Evolutionary conservation across 2,113 vertebrate species (phyloP), one percentile per base, ranked within the genome.

Genomic region (Perca schrenkii): DNA sequence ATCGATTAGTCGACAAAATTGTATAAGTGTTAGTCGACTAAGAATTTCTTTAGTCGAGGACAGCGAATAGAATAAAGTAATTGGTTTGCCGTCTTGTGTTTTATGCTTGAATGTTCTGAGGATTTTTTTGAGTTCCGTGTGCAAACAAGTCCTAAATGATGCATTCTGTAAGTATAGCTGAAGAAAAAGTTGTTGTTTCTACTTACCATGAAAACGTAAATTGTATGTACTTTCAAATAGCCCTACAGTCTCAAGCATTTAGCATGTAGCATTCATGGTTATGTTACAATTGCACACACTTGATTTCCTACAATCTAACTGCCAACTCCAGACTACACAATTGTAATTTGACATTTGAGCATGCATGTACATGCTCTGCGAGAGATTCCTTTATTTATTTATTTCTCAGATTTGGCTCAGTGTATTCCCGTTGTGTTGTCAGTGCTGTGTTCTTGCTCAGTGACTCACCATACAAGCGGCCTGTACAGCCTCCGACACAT

Each of bases 391-490:
- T 36, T 19, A 36, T 16, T 46, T 8, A 13, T 47, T 15, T 50
- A 19, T 16, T 28, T 2, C 0, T 28, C 19, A 25, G 28, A 68
- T 56, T 46, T 28, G 15, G 56, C 62, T 58, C 8, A 0, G 40
- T n/a, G 61, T 47, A 11, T 62, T 3, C 1, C 1, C 46, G 50
- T 28, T 4, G 1, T 22, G 40, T 11, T 47, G 14, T 57, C 52
- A 7, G 34, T 19, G 25, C 19, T 65, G 19, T 40, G 36, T 28
- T 40, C 3, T 6, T 12, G 4, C 31, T 25, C 22, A 0, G 21
- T 40, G 40, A 88, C 97, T 97, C 95, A 99, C 98, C 98, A 99
- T 99, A 84, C 98, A 99, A 3, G 98, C 98, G 1, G 98, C 98
- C 92, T 99, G 98, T 12, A 99, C 98, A 0, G 98, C 98, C 93